phyloP scores from a whole-genome alignment of 2,113 vertebrate species.

The Dendrocopos noguchii region DNA sequence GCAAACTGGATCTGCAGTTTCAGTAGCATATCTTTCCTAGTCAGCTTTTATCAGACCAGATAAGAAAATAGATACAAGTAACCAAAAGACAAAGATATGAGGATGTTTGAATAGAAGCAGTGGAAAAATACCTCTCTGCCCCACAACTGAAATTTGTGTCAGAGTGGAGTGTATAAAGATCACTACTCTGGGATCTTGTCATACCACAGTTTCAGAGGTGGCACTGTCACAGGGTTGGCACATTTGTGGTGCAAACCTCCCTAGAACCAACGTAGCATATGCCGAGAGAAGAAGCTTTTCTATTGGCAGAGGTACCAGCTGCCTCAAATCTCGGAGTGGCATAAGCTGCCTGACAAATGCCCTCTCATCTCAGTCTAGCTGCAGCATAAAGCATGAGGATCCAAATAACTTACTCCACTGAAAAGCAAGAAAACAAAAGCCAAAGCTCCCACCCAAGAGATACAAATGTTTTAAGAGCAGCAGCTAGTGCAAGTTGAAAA shows the following conservation, averaged over 20 bases:
- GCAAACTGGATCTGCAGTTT: neutral
- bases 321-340: neutral
- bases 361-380: neutral
- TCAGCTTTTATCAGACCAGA: neutral
- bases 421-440: neutral
- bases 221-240: neutral
- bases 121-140: neutral
- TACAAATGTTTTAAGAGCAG: neutral
- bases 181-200: neutral
- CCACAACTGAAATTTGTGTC: neutral
- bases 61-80: neutral
- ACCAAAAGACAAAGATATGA: neutral
- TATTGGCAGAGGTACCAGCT: constrained; percentile 21
- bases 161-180: neutral
- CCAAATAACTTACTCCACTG: neutral
- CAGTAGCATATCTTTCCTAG: neutral
- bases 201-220: neutral
- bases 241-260: neutral
- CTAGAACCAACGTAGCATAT: neutral
- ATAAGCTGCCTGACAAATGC: neutral
- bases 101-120: neutral
- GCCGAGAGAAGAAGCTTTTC: neutral
- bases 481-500: neutral
- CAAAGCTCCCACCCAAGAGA: neutral
- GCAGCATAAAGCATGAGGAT: neutral